Percentiles rank a stretch among this genome's conserved stretches.
These are phyloP conservation scores for Haplotaxodon microlepis DNA, from an alignment of 2,113 vertebrate species.

Conservation along the genomic window DNA sequence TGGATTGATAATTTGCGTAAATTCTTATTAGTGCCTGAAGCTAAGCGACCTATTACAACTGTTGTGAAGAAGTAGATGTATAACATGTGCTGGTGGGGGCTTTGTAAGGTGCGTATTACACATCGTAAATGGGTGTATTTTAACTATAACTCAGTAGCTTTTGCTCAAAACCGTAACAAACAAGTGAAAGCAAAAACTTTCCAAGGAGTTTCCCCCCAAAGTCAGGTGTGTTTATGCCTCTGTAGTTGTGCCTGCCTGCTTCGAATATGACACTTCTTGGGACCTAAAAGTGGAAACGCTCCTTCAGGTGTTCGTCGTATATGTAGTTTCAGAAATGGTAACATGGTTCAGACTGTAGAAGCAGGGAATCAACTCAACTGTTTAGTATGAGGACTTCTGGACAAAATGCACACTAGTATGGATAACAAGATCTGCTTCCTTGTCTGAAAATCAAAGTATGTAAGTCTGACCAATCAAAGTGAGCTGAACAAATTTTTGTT, in stretches of 20 bases:
- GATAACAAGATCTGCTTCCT: background rate
- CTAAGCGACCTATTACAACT: background rate
- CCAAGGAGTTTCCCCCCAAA: background rate
- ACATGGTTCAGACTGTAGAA: background rate
- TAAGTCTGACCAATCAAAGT: background rate
- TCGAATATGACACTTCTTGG: background rate
- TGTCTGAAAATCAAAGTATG: background rate
- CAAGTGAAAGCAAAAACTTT: background rate
- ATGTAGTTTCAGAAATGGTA: background rate
- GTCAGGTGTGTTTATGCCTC: background rate
- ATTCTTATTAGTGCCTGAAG: background rate
- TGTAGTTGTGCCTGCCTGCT: fast-evolving
- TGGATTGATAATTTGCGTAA: background rate
- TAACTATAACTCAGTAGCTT: background rate
- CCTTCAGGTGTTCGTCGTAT: background rate
- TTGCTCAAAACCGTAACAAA: background rate
- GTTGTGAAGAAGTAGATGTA: background rate
- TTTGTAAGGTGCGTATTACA: background rate
- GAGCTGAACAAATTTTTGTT: background rate
- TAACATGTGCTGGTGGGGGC: background rate
- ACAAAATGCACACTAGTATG: background rate
- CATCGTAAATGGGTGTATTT: background rate
- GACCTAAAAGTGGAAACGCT: background rate
- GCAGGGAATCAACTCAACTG: background rate
- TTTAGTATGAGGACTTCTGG: background rate